Conservation (phyloP, 2,113 vertebrate species). For the Spea multiplicata region DNA sequence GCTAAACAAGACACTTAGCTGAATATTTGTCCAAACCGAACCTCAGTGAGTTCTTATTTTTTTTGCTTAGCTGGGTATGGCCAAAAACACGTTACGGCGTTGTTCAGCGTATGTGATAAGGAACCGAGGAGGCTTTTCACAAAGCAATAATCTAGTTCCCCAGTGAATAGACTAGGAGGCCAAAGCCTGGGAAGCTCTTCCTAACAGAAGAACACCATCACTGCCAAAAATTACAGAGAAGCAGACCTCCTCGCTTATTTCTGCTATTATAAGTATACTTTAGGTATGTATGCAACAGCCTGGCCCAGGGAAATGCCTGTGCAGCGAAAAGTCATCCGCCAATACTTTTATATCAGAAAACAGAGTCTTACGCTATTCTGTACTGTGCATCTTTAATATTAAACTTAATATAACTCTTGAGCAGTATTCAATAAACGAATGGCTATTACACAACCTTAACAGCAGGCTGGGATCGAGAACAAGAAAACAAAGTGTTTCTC, state of each 20-base stretch:
- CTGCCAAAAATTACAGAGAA: conserved; percentile 36
- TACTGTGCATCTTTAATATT: conserved; percentile 22
- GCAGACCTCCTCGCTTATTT: conserved; percentile 36
- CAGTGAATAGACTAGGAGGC: conserved; percentile 16
- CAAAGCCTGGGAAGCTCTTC: conserved; percentile 20
- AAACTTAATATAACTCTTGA: background rate
- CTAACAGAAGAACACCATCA: conserved; percentile 10
- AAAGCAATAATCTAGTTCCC: conserved; percentile 24
- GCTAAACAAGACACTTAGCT: conserved; percentile 23
- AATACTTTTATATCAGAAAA: conserved; percentile 18
- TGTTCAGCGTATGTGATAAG: conserved; percentile 16
- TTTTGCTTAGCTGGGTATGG: background rate
- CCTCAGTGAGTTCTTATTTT: background rate
- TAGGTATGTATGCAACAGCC: conserved; percentile 21
- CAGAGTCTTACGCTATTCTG: background rate
- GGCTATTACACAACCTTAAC: conserved; percentile 3
- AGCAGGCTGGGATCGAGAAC: conserved; percentile 16
- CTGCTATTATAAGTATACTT: conserved; percentile 18
- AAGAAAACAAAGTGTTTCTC: conserved; percentile 41
- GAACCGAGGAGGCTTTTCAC: conserved; percentile 23
- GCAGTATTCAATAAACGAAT: conserved; percentile 1
- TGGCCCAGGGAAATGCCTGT: background rate
- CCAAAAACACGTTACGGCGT: conserved; percentile 11
- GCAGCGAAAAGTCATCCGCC: background rate
- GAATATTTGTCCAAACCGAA: background rate